phyloP scores from a whole-genome alignment of 2,797 vertebrate genomes.

The Scomberomorus guttatus region DNA sequence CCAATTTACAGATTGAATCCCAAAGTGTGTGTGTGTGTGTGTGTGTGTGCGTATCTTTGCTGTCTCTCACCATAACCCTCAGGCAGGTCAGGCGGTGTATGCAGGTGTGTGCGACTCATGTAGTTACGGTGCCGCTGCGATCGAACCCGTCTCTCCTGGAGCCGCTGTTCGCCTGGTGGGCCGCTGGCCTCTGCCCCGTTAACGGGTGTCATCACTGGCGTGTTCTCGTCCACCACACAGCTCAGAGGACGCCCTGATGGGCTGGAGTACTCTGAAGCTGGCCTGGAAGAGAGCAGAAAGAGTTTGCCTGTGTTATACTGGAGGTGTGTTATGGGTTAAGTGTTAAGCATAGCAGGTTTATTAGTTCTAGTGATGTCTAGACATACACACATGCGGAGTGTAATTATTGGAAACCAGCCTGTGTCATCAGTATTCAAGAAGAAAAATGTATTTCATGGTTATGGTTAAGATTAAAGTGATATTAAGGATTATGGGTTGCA shows the following conservation, averaged over 20 bases:
- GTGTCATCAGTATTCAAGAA: slow-evolving; percentile 20
- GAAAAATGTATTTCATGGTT: slow-evolving; percentile 30
- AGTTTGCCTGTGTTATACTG: background rate
- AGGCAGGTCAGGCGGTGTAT: slow-evolving; percentile 94
- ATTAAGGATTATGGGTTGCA: slow-evolving; percentile 19
- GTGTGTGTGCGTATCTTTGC: background rate
- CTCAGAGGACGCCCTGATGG: slow-evolving; percentile 92
- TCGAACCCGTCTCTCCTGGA: slow-evolving; percentile 92
- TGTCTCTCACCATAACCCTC: slow-evolving; percentile 92
- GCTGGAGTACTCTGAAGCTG: slow-evolving; percentile 95
- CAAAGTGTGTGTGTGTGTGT: background rate
- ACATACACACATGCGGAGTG: slow-evolving; percentile 26
- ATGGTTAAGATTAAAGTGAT: slow-evolving; percentile 28
- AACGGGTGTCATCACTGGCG: slow-evolving; percentile 88
- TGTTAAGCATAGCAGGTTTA: background rate
- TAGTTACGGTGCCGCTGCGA: slow-evolving; percentile 96
- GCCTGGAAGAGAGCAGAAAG: slow-evolving; percentile 79
- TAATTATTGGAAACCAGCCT: slow-evolving; percentile 26
- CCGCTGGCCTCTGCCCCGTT: slow-evolving; percentile 92
- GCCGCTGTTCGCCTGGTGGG: slow-evolving; percentile 88
- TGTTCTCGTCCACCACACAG: slow-evolving; percentile 96
- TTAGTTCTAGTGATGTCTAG: slow-evolving; percentile 39
- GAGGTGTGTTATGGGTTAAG: background rate
- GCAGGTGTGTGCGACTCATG: slow-evolving; percentile 97
- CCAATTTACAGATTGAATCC: too few relatives aligned